Evolutionary conservation across 1,140 invertebrate genomes (phyloP), one percentile per base, ranked within the genome.

Genomic region (Helicorthomorpha holstii): DNA sequence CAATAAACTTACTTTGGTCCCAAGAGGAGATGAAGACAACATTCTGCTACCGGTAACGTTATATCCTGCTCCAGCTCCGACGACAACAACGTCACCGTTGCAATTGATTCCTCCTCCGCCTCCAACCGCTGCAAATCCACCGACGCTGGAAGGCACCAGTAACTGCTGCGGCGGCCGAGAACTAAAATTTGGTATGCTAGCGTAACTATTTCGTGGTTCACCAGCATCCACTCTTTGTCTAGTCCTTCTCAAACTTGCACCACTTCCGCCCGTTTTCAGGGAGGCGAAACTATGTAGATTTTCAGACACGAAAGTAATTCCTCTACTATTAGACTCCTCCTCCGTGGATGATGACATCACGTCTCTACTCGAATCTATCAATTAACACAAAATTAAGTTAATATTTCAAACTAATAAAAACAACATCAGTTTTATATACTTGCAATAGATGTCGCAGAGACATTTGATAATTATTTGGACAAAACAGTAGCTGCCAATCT

Each of bases 161-260:
- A 16, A 34, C 29, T 7, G 7, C 29, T 34, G 29, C 29, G 29
- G 29, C 29, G 79, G 81, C 69, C 82, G 79, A 72, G 82, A 84
- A 75, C 81, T 81, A 66, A 82, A 83, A 69, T 82, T 84, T 69
- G 83, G 82, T 65, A 85, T 85, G 67, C 82, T 83, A 60, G 83
- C 85, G 75, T 89, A 89, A 68, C 81, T 83, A 77, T 89, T 89
- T 71, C 86, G 79, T 69, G 85, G 85, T 76, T 89, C 85, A 64
- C 85, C 85, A 75, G 85, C 85, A 81, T 90, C 85, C 74, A 89
- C 85, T 75, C 86, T 81, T 78, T 89, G 85, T 80, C 85, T 81
- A 73, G 82, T 83, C 74, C 84, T 80, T 59, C 59, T 59, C n/a
- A n/a, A 52, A 55, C 56, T 54, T 57, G n/a, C n/a, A n/a, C n/a